Percentiles rank a stretch among this genome's conserved stretches.
These are phyloP conservation scores for Synergus itoensis DNA, from an alignment of 2,888 invertebrate genomes.

Conservation along the genomic window DNA sequence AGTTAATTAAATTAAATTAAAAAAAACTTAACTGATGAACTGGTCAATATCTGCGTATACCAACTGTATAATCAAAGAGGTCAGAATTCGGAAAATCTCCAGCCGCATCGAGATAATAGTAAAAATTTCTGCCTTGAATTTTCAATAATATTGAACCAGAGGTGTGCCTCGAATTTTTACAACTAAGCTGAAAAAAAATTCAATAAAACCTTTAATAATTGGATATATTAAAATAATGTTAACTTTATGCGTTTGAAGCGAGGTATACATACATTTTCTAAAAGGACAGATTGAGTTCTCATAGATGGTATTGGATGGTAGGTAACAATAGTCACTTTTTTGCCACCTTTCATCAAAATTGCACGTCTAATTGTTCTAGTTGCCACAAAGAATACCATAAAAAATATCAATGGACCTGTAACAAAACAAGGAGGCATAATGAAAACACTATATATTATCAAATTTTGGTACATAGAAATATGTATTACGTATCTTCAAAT, in stretches of 20 bases:
- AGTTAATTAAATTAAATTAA: background rate
- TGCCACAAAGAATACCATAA: background rate
- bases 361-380: constrained; percentile 49
- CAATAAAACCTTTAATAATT: constrained; percentile 1
- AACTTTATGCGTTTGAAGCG: background rate
- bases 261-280: constrained; percentile 52
- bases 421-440: background rate
- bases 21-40: background rate
- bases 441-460: background rate
- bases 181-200: constrained; percentile 53
- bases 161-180: constrained; percentile 42
- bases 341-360: constrained; percentile 54
- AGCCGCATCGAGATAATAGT: constrained; percentile 54
- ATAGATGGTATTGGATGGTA: constrained; percentile 51
- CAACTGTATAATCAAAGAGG: constrained; percentile 61
- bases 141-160: constrained; percentile 53
- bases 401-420: background rate
- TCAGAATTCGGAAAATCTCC: constrained; percentile 61
- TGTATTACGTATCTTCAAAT: background rate
- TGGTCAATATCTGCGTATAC: constrained; percentile 20
- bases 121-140: constrained; percentile 46
- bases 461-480: background rate
- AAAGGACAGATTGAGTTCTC: constrained; percentile 47
- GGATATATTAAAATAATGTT: background rate
- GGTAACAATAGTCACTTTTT: constrained; percentile 48